Evolutionary conservation across 2,888 invertebrate species (phyloP).

Genomic region (Brenthis hecate): DNA sequence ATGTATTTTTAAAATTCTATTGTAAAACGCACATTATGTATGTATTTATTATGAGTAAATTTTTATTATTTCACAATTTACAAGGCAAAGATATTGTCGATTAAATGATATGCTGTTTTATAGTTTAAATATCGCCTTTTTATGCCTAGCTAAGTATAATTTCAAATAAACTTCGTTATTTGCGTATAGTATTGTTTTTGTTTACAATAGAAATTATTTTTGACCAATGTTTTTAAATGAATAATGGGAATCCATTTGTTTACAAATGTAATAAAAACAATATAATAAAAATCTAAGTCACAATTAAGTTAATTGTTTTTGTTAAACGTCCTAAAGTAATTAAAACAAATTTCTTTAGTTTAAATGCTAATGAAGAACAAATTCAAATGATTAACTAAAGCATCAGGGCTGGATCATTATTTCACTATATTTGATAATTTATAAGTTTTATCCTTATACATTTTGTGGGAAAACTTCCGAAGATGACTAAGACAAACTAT

Average conservation of each 20-base stretch:
- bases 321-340: background rate
- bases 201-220: conserved; percentile 17
- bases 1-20: conserved; percentile 65
- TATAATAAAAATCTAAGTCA: conserved; percentile 24
- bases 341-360: too few species aligned
- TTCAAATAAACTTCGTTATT: conserved; percentile 6
- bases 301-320: conserved; percentile 16
- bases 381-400: too few species aligned
- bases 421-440: too few species aligned
- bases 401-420: too few species aligned
- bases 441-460: too few species aligned
- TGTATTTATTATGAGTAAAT: conserved; percentile 60
- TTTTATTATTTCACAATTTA: conserved; percentile 50
- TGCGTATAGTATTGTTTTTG: conserved; percentile 17
- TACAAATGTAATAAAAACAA: conserved; percentile 15
- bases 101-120: conserved; percentile 24
- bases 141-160: conserved; percentile 14
- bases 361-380: too few species aligned
- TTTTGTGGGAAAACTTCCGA: background rate
- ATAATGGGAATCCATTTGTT: conserved; percentile 17
- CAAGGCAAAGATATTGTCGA: conserved; percentile 16
- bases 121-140: conserved; percentile 34
- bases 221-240: conserved; percentile 14
- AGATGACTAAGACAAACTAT: conserved; percentile 3
- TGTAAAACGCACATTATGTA: conserved; percentile 69